phyloP scores from a whole-genome alignment of 2,113 vertebrate species.

The Tychaedon coryphoeus region DNA sequence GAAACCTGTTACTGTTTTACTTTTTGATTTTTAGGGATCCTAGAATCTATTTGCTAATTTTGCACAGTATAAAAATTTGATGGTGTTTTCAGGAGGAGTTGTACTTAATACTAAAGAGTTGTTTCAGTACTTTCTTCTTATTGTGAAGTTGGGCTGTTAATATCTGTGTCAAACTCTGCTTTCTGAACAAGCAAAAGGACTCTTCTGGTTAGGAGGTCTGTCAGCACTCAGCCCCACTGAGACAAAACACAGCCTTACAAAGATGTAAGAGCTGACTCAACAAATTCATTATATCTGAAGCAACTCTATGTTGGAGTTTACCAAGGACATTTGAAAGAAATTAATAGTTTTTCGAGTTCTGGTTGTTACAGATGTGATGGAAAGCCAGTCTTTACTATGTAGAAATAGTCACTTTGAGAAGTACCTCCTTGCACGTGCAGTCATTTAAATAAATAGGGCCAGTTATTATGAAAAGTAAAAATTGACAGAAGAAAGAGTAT shows the following conservation, averaged over 20 bases:
- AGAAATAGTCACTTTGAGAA: not conserved
- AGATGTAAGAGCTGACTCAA: not conserved
- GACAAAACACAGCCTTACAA: not conserved
- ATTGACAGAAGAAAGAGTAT: not conserved
- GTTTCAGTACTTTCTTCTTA: not conserved
- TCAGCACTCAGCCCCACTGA: not conserved
- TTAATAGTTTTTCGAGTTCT: constrained; percentile 21
- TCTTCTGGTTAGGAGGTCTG: not conserved
- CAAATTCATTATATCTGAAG: not conserved
- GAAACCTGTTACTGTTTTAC: not conserved
- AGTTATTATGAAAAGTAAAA: not conserved
- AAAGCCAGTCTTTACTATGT: not conserved
- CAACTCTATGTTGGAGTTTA: not conserved
- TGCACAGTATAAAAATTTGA: not conserved
- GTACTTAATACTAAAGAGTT: not conserved
- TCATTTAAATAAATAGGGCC: not conserved
- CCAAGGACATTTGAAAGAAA: constrained; percentile 16
- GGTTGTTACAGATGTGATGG: not conserved
- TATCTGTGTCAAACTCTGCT: not conserved
- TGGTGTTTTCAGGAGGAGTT: not conserved
- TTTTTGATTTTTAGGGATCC: not conserved
- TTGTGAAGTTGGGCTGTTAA: not conserved
- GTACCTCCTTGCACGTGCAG: not conserved
- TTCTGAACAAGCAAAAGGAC: not conserved
- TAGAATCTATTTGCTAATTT: not conserved